Evolutionary conservation across 2,888 invertebrate species (phyloP).

Genomic region (Acanthosepion pharaonis): DNA sequence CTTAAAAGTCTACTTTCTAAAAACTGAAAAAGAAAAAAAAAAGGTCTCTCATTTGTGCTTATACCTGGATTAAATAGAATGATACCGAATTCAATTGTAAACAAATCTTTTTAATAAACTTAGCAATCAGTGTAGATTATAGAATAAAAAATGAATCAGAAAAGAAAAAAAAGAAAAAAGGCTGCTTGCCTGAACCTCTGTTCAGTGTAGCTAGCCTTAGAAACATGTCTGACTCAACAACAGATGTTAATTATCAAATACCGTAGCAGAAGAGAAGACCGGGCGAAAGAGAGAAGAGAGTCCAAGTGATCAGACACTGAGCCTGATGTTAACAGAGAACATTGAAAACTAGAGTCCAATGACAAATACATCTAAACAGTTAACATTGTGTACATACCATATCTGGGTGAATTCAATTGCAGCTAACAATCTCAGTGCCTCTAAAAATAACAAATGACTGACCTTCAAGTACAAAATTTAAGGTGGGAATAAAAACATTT

Average conservation of each 20-base stretch:
- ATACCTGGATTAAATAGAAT: too few species aligned
- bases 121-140: not conserved
- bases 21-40: too few species aligned
- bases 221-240: constrained; percentile 33
- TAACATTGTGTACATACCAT: constrained; percentile 33
- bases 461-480: constrained; percentile 13
- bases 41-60: not conserved
- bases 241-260: constrained; percentile 13
- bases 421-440: not conserved
- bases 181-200: not conserved
- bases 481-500: not conserved
- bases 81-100: too few species aligned
- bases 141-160: not conserved
- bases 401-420: not conserved
- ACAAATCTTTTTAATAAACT: too few species aligned
- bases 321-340: not conserved
- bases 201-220: not conserved
- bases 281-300: not conserved
- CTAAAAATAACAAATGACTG: not conserved
- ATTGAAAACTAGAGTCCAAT: not conserved
- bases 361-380: not conserved
- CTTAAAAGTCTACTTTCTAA: too few species aligned
- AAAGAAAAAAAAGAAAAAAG: not conserved
- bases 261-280: not conserved
- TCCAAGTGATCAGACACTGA: not conserved